Percentiles rank a stretch among this genome's conserved stretches.
phyloP scores from a whole-genome alignment of 2,888 invertebrate species.

The Drosophila tanythrix region DNA sequence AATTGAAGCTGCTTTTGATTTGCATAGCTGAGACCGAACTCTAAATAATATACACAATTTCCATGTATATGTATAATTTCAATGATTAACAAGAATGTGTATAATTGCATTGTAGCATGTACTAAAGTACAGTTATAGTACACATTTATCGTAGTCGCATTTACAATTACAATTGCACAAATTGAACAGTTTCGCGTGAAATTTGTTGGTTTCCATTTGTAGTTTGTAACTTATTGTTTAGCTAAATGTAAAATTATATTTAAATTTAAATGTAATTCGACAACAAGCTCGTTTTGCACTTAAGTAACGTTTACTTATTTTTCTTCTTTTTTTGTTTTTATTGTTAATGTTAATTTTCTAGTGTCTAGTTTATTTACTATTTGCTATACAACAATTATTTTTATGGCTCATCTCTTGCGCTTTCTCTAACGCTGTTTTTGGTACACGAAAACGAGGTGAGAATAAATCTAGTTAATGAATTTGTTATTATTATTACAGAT shows the following conservation, averaged over 20 bases:
- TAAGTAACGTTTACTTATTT: slow-evolving; percentile 60
- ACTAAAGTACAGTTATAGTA: slow-evolving; percentile 34
- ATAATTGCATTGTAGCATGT: neutral
- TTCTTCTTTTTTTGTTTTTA: slow-evolving; percentile 11
- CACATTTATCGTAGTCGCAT: slow-evolving; percentile 18
- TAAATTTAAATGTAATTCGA: slow-evolving; percentile 61
- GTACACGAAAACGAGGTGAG: slow-evolving; percentile 49
- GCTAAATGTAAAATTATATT: slow-evolving; percentile 68
- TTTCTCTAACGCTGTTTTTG: slow-evolving; percentile 10
- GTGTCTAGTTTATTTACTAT: slow-evolving; percentile 25
- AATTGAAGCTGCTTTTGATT: slow-evolving; percentile 26
- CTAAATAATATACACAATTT: slow-evolving; percentile 4
- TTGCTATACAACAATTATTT: slow-evolving; percentile 60
- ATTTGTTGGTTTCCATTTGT: slow-evolving; percentile 5
- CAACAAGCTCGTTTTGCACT: slow-evolving; percentile 82
- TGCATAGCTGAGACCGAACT: slow-evolving; percentile 27
- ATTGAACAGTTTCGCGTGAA: slow-evolving; percentile 26
- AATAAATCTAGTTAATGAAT: slow-evolving; percentile 41
- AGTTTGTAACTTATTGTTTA: slow-evolving; percentile 43
- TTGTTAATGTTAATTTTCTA: slow-evolving; percentile 37
- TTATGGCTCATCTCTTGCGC: neutral
- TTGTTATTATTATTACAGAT: slow-evolving; percentile 18
- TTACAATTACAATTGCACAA: slow-evolving; percentile 33
- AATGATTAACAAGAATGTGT: slow-evolving; percentile 57
- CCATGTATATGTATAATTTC: slow-evolving; percentile 2